Percentiles rank a stretch among this genome's conserved stretches.
These are phyloP conservation scores for Tineola bisselliella DNA, from an alignment of 2,888 invertebrate species.

Conservation along the genomic window DNA sequence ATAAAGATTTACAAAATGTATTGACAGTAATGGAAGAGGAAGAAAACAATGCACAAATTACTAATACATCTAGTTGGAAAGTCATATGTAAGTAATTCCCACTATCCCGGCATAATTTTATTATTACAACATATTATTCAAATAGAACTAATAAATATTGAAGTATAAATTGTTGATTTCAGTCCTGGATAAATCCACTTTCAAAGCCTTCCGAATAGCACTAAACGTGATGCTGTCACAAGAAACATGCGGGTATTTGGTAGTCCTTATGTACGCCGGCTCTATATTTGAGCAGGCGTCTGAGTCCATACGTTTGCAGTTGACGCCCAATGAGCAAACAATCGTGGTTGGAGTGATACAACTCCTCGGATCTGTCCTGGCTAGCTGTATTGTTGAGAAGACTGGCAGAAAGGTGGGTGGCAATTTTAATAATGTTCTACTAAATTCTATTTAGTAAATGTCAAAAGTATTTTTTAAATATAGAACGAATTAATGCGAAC, in stretches of 20 bases:
- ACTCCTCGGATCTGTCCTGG: conserved; percentile 50
- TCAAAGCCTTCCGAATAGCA: conserved; percentile 56
- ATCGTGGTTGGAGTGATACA: conserved; percentile 56
- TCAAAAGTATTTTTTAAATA: too few species aligned
- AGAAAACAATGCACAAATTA: conserved; percentile 40
- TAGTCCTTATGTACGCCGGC: conserved; percentile 60
- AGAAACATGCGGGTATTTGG: conserved; percentile 59
- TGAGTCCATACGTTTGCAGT: conserved; percentile 47
- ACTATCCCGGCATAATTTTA: too few species aligned
- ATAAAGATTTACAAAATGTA: conserved; percentile 48
- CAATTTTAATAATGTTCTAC: too few species aligned
- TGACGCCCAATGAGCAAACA: conserved; percentile 59
- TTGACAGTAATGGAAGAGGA: conserved; percentile 48
- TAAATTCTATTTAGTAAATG: too few species aligned
- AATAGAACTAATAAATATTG: too few species aligned
- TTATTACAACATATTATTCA: too few species aligned
- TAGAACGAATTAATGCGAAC: too few species aligned
- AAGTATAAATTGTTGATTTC: too few species aligned
- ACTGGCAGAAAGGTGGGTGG: conserved; percentile 52
- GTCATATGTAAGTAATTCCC: conserved; percentile 38
- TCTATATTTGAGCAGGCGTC: conserved; percentile 58
- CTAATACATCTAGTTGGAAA: conserved; percentile 48
- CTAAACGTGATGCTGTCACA: conserved; percentile 59
- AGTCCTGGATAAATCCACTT: conserved; percentile 56
- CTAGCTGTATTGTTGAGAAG: conserved; percentile 57